Evolutionary conservation across 1,140 invertebrate species (phyloP).

Genomic region (Phortica variegata): DNA sequence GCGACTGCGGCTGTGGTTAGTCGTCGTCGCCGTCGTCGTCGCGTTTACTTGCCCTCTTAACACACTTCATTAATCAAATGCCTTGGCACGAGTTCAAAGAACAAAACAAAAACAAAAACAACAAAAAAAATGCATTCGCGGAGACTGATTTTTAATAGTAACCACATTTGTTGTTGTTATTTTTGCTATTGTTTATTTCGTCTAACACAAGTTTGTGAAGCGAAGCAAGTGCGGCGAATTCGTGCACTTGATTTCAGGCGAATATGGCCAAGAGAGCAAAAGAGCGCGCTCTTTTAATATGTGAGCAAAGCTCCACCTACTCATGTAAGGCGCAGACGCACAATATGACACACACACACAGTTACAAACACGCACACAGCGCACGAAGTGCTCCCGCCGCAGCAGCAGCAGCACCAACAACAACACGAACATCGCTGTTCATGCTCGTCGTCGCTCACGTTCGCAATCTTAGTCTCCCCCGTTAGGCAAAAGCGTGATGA

Average conservation of each 20-base stretch:
- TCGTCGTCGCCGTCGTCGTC: slow-evolving; percentile 13
- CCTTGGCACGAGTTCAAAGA: slow-evolving; percentile 3
- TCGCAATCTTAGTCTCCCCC: too few relatives aligned
- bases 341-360: slow-evolving; percentile 9
- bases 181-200: slow-evolving; percentile 20
- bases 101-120: slow-evolving; percentile 8
- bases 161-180: slow-evolving; percentile 1
- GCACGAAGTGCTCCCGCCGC: slow-evolving; percentile 1
- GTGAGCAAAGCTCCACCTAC: slow-evolving; percentile 49
- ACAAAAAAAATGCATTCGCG: slow-evolving; percentile 16
- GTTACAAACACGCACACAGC: slow-evolving; percentile 2
- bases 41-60: slow-evolving; percentile 51
- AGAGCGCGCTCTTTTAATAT: neutral
- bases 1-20: too few relatives aligned
- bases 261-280: too few relatives aligned
- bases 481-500: too few relatives aligned
- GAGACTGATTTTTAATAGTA: slow-evolving; percentile 12
- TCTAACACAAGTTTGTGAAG: slow-evolving; percentile 1
- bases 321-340: slow-evolving; percentile 36
- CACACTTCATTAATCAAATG: slow-evolving; percentile 56
- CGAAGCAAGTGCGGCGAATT: slow-evolving; percentile 20
- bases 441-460: too few relatives aligned
- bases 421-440: slow-evolving; percentile 2
- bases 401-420: slow-evolving; percentile 15
- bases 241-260: too few relatives aligned